Conservation (phyloP, 1,140 invertebrate genomes). For the Neotoxoptera formosana region DNA sequence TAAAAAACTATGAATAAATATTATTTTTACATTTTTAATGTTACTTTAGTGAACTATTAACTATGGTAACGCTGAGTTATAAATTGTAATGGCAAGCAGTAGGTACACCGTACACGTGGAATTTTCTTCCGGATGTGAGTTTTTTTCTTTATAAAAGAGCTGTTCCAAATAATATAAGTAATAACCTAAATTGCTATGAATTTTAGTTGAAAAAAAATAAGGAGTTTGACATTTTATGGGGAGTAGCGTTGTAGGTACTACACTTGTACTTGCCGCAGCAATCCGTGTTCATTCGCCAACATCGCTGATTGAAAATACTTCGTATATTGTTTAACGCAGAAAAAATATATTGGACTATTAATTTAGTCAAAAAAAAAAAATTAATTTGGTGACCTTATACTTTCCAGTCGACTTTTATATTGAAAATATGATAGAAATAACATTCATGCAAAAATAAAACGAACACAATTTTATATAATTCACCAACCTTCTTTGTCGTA, state of each 20-base stretch:
- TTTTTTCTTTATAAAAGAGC: neutral
- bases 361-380: too few relatives aligned
- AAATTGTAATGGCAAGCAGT: too few relatives aligned
- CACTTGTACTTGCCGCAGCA: too few relatives aligned
- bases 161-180: neutral
- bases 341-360: neutral
- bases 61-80: too few relatives aligned
- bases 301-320: too few relatives aligned
- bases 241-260: too few relatives aligned
- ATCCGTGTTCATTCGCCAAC: neutral
- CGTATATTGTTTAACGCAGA: neutral
- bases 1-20: too few relatives aligned
- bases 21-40: too few relatives aligned
- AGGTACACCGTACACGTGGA: too few relatives aligned
- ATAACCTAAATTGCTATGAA: neutral
- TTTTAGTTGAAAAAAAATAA: neutral
- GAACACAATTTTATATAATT: neutral
- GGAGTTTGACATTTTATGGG: neutral
- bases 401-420: neutral
- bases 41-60: too few relatives aligned
- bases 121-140: neutral
- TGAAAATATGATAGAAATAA: neutral
- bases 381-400: too few relatives aligned
- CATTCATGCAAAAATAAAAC: neutral
- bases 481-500: neutral